Evolutionary conservation across 2,888 invertebrate species (phyloP).

Genomic region (Panzeria rudis): DNA sequence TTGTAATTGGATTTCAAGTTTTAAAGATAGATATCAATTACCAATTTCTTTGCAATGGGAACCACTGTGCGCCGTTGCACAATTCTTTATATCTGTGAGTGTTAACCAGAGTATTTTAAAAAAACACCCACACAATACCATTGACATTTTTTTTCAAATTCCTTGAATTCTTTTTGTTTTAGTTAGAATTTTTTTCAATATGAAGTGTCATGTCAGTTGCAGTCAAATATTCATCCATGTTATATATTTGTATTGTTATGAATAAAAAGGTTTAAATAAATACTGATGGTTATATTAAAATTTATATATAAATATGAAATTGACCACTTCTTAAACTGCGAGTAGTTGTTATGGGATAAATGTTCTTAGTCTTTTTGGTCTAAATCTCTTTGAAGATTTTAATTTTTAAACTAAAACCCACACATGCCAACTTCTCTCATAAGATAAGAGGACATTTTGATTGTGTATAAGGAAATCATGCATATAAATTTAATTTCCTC

Average conservation of each 20-base stretch:
- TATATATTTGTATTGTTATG: neutral
- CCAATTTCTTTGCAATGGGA: too few relatives aligned
- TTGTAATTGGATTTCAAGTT: too few relatives aligned
- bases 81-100: neutral
- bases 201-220: conserved; percentile 63
- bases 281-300: conserved; percentile 40
- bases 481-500: conserved; percentile 66
- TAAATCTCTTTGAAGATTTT: conserved; percentile 60
- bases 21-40: too few relatives aligned
- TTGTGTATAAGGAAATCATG: conserved; percentile 45
- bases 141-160: conserved; percentile 35
- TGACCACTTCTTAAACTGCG: conserved; percentile 18
- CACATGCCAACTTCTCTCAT: conserved; percentile 12
- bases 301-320: conserved; percentile 22
- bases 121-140: conserved; percentile 18
- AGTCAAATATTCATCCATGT: conserved; percentile 44
- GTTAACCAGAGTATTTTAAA: conserved; percentile 1
- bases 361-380: conserved; percentile 2
- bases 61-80: neutral
- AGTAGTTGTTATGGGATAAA: neutral
- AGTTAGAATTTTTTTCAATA: conserved; percentile 38
- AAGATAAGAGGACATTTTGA: conserved; percentile 43
- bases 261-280: conserved; percentile 16
- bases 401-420: conserved; percentile 1
- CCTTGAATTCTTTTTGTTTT: conserved; percentile 31